phyloP scores from a whole-genome alignment of 2,797 vertebrate species.

The Mastacembelus armatus region DNA sequence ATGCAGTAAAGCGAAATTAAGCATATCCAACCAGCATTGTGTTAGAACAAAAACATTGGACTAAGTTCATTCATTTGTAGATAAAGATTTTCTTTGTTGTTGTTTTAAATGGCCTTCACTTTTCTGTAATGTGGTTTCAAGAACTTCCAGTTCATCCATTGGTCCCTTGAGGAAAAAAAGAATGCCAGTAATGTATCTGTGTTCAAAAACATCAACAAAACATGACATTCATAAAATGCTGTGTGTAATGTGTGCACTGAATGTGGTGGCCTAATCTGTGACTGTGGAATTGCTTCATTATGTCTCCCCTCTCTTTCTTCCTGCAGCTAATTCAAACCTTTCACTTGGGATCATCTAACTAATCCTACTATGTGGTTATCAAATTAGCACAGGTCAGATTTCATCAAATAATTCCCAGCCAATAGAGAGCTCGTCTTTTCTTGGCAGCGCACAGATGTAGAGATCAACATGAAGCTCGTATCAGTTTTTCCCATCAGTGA shows the following conservation, averaged over 20 bases:
- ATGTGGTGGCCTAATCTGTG: slow-evolving; percentile 34
- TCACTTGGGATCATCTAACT: slow-evolving; percentile 76
- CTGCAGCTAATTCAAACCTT: slow-evolving; percentile 70
- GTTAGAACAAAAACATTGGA: slow-evolving; percentile 47
- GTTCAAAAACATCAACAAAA: slow-evolving; percentile 31
- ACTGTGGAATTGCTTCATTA: slow-evolving; percentile 58
- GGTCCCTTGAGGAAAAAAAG: slow-evolving; percentile 60
- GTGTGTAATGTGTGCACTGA: slow-evolving; percentile 22
- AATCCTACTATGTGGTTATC: slow-evolving; percentile 77
- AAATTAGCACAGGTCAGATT: slow-evolving; percentile 72
- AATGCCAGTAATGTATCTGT: slow-evolving; percentile 17
- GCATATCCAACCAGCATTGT: slow-evolving; percentile 60
- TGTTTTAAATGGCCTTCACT: slow-evolving; percentile 16
- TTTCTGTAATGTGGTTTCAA: slow-evolving; percentile 39
- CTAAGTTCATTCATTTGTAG: slow-evolving; percentile 26
- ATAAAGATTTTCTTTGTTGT: slow-evolving; percentile 22
- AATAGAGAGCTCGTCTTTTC: slow-evolving; percentile 27
- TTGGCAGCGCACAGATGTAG: slow-evolving; percentile 17
- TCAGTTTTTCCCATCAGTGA: slow-evolving; percentile 17
- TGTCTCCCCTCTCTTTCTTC: slow-evolving; percentile 68
- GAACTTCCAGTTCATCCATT: slow-evolving; percentile 53
- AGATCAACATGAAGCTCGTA: slow-evolving; percentile 18
- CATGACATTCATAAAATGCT: slow-evolving; percentile 23
- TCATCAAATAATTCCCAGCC: slow-evolving; percentile 63
- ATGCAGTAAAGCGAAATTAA: slow-evolving; percentile 71